These are phyloP conservation scores for Aporrectodea caliginosa DNA, from an alignment of 1,140 invertebrate genomes.

Conservation along the genomic window DNA sequence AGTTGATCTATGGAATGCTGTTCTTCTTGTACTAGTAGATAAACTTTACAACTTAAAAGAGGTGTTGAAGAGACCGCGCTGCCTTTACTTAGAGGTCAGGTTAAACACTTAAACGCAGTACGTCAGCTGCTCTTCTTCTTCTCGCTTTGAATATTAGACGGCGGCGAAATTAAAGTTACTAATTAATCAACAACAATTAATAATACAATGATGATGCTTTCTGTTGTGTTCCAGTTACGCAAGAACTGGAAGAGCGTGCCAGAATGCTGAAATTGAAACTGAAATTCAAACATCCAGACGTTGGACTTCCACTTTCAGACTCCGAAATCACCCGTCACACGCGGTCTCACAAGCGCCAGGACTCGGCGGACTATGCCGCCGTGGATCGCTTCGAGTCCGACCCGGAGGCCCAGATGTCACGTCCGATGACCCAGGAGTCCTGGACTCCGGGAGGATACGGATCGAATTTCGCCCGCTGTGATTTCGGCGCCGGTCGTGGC, in stretches of 20 bases:
- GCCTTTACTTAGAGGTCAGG: no score
- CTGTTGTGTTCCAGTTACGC: slow-evolving; percentile 48
- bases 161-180: no score
- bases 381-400: background rate
- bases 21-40: no score
- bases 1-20: no score
- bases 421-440: background rate
- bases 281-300: slow-evolving; percentile 45
- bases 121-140: no score
- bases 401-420: background rate
- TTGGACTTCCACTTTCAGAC: slow-evolving; percentile 38
- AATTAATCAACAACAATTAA: no score
- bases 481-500: background rate
- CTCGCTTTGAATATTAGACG: no score
- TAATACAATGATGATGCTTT: no score
- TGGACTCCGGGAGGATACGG: background rate
- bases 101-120: no score
- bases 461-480: background rate
- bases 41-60: no score
- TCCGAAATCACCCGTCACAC: slow-evolving; percentile 34
- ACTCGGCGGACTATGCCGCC: background rate
- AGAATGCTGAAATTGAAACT: slow-evolving; percentile 65
- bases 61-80: no score
- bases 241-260: slow-evolving; percentile 80
- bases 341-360: background rate